Percentiles rank a stretch among this genome's conserved stretches.
phyloP scores from a whole-genome alignment of 2,113 vertebrate genomes.

The Danionella cerebrum region DNA sequence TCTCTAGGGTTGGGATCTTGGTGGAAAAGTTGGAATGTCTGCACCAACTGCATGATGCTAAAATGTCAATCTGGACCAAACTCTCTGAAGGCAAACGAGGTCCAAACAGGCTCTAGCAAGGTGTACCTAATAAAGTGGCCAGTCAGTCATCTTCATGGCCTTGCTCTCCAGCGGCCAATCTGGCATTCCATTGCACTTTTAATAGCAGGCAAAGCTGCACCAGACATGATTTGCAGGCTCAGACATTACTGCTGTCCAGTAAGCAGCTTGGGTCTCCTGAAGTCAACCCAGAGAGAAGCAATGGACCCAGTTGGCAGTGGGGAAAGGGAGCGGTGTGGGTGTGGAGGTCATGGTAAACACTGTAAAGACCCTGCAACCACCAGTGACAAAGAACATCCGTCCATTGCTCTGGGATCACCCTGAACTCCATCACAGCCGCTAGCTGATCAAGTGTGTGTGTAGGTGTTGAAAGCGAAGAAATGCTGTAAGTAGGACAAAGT shows the following conservation, averaged over 20 bases:
- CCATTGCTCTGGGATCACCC: slow-evolving; percentile 43
- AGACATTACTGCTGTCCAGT: background rate
- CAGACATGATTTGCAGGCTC: background rate
- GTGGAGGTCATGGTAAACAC: slow-evolving; percentile 22
- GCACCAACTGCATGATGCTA: too few species aligned
- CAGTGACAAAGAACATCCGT: slow-evolving; percentile 34
- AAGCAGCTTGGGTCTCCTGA: slow-evolving; percentile 5
- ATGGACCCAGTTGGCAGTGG: slow-evolving; percentile 18
- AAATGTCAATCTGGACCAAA: too few species aligned
- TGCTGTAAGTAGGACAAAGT: slow-evolving; percentile 60
- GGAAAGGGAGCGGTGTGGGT: background rate
- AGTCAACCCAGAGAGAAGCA: background rate
- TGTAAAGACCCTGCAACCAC: slow-evolving; percentile 8
- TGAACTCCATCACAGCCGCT: slow-evolving; percentile 45
- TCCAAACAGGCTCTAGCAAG: too few species aligned
- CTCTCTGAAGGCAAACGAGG: too few species aligned
- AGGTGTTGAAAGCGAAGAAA: slow-evolving; percentile 62
- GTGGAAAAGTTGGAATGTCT: too few species aligned
- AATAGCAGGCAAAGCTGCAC: background rate
- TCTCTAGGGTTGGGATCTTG: too few species aligned
- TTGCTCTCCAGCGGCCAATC: slow-evolving; percentile 9
- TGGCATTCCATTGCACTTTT: background rate
- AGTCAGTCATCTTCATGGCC: too few species aligned
- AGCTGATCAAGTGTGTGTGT: slow-evolving; percentile 52
- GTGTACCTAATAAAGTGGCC: too few species aligned